Base-by-base conservation (phyloP, 1,140 invertebrate species). In the Conus ventricosus region DNA sequence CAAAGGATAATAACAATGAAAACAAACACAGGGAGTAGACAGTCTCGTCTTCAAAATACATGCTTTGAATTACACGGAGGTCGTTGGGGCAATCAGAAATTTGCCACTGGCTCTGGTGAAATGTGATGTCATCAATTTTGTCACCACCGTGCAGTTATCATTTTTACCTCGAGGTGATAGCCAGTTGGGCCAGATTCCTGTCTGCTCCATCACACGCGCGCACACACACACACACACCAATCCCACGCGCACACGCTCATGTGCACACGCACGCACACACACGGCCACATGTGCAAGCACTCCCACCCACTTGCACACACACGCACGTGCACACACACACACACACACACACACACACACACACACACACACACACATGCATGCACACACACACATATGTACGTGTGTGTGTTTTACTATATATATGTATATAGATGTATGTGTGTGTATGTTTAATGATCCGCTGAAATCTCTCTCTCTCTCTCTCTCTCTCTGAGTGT, bases 221-320 rank as follows among this genome's bases (percentile, higher is more conserved):
- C 67, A 75, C 67, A 75, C 67, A 75, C 67, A 75, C 76, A 78
- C 76, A 78, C n/a, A 78, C 25, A 78, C 76, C 3, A 7, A 78
- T 51, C 11, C 67, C 15, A 75, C 5, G n/a, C 67, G n/a, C 67
- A 75, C 67, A 75, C 67, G 23, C 67, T 15, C 20, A 75, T 8
- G n/a, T 20, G n/a, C 67, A 75, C 67, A 75, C 67, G 23, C 67
- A 75, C 67, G 23, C 67, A n/a, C 67, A 71, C n/a, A 71, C 67
- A 71, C 67, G 20, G 7, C 7, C 67, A 71, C 67, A 71, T 20
- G 20, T 5, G 20, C 67, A 20, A 7, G 20, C 67, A 71, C 67
- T 10, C 20, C 7, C 67, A 71, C 67, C 5, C 67, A 71, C 67
- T 5, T 20, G n/a, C 67, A 78, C 17, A 8, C 75, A 78, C 5